Evolutionary conservation across 2,797 vertebrate genomes (phyloP).

Genomic region (Nannoperca obscura): DNA sequence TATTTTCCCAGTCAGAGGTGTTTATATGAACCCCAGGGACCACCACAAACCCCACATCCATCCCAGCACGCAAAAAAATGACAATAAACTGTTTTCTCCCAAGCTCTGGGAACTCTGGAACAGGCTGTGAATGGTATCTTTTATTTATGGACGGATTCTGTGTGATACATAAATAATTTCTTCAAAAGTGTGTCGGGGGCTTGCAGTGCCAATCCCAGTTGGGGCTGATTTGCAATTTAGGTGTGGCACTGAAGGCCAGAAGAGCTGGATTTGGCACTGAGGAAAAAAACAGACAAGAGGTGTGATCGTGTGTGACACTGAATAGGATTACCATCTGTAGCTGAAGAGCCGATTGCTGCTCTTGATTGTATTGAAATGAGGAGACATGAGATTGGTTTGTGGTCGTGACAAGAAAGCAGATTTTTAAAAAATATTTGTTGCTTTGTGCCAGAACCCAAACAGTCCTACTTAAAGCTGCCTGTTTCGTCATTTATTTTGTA

Average conservation of each 20-base stretch:
- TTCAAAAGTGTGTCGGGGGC: conserved; percentile 62
- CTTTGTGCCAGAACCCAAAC: conserved; percentile 27
- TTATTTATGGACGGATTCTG: conserved; percentile 77
- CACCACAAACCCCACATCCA: conserved; percentile 28
- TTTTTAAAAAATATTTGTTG: conserved; percentile 13
- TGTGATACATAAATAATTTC: conserved; percentile 83
- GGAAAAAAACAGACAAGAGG: conserved; percentile 63
- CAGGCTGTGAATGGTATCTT: conserved; percentile 72
- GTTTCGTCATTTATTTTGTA: background rate
- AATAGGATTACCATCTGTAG: conserved; percentile 70
- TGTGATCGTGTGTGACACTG: conserved; percentile 66
- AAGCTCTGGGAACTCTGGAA: conserved; percentile 60
- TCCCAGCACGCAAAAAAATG: conserved; percentile 52
- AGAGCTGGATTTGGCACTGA: conserved; percentile 67
- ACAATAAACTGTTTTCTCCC: conserved; percentile 71
- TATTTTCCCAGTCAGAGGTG: conserved; percentile 34
- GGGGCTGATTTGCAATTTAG: conserved; percentile 76
- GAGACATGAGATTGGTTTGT: conserved; percentile 67
- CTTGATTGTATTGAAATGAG: conserved; percentile 69
- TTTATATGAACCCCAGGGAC: conserved; percentile 40
- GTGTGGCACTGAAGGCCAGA: conserved; percentile 70
- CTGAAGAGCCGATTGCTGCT: conserved; percentile 57
- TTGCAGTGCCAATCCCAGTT: conserved; percentile 56
- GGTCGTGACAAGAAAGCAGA: conserved; percentile 59
- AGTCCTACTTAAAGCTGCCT: background rate